phyloP scores from a whole-genome alignment of 2,113 vertebrate genomes.

The Pogonocichla stellata region DNA sequence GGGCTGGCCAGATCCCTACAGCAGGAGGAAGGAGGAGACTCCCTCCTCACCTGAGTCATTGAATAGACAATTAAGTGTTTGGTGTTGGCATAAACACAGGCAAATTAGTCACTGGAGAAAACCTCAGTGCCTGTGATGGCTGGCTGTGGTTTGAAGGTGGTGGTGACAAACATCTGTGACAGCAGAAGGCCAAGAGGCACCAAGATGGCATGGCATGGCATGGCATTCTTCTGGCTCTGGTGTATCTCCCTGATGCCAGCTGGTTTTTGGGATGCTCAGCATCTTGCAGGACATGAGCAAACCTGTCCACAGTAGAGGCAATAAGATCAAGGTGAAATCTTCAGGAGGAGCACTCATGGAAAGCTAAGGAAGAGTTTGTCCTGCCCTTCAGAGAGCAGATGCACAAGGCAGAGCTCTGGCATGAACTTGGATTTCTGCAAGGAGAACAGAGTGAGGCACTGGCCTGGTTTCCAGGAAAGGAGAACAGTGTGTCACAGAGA shows the following conservation, averaged over 20 bases:
- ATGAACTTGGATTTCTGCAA: background rate
- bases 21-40: background rate
- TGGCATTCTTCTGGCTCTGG: background rate
- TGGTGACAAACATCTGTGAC: background rate
- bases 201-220: background rate
- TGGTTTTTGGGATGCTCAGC: background rate
- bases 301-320: background rate
- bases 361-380: background rate
- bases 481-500: constrained; percentile 62
- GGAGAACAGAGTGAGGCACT: constrained; percentile 21
- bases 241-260: background rate
- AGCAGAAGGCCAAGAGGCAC: background rate
- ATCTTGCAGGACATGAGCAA: background rate
- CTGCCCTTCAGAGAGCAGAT: background rate
- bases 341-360: background rate
- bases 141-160: background rate
- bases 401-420: background rate
- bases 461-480: constrained; percentile 65
- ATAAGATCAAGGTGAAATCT: background rate
- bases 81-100: background rate
- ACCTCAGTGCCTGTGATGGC: background rate
- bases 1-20: background rate
- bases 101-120: constrained; percentile 46
- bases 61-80: constrained; percentile 1
- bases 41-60: background rate